These are phyloP conservation scores for Turritopsis dohrnii DNA, from an alignment of 30 jellyfish, hydroid and myxozoan species.

Conservation along the genomic window DNA sequence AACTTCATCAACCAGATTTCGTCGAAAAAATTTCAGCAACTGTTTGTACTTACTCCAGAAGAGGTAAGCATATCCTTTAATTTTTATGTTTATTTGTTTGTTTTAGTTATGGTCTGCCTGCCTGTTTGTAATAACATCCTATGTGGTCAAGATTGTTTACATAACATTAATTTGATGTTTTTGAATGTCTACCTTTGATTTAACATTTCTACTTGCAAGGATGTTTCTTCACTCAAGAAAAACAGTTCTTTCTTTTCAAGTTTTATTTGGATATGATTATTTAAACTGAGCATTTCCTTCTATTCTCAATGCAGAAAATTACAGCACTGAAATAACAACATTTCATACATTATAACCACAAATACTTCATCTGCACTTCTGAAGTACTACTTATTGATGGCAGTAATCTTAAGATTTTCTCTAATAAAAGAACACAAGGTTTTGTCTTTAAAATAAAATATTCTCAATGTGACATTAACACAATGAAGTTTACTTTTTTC, in stretches of 20 bases:
- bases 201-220: background rate
- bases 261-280: background rate
- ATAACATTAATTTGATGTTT: background rate
- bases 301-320: background rate
- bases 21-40: slow-evolving; percentile 25
- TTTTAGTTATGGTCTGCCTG: background rate
- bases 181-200: background rate
- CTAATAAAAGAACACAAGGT: background rate
- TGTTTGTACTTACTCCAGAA: slow-evolving; percentile 58
- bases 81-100: background rate
- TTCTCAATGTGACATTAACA: background rate
- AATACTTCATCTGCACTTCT: background rate
- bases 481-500: background rate
- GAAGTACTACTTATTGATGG: background rate
- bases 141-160: background rate
- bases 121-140: background rate
- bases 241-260: background rate
- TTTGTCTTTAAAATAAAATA: background rate
- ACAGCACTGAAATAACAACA: background rate
- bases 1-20: slow-evolving; percentile 9
- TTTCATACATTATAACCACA: background rate
- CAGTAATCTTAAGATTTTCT: background rate
- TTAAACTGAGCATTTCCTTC: background rate
- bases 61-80: slow-evolving; percentile 39
- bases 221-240: background rate